phyloP scores from a whole-genome alignment of 1,140 invertebrate genomes.

The Drosophila ohnishii region DNA sequence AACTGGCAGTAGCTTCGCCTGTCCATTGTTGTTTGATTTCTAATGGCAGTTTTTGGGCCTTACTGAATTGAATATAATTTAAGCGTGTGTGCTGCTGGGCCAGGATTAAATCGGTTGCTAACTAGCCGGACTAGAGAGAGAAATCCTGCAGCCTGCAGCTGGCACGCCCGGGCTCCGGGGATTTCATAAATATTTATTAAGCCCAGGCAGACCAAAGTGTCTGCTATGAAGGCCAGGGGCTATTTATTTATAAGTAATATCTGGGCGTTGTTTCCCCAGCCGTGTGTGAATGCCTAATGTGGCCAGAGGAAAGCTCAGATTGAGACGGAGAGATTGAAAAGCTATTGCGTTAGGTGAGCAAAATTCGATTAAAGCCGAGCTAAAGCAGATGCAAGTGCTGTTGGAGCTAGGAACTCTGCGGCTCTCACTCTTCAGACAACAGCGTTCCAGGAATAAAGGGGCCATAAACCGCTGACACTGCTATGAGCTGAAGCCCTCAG shows the following conservation, averaged over 20 bases:
- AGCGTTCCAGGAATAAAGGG: constrained; percentile 33
- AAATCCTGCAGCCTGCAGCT: constrained; percentile 25
- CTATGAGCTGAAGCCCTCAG: constrained; percentile 13
- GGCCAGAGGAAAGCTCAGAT: constrained; percentile 12
- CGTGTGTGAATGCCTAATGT: constrained; percentile 40
- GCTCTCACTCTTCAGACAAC: neutral
- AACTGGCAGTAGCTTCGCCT: constrained; percentile 22
- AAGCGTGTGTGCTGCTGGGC: constrained; percentile 30
- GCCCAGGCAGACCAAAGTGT: constrained; percentile 48
- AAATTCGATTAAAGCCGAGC: constrained; percentile 42
- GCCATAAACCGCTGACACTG: constrained; percentile 47
- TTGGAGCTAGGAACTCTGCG: neutral
- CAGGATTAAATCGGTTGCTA: constrained; percentile 35
- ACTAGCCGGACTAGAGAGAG: constrained; percentile 22
- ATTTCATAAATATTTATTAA: constrained; percentile 63
- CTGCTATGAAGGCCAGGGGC: constrained; percentile 45
- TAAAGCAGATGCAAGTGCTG: constrained; percentile 29
- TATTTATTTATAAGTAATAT: constrained; percentile 56
- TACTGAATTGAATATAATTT: constrained; percentile 64
- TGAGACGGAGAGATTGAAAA: constrained; percentile 22
- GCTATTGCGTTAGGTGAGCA: constrained; percentile 10
- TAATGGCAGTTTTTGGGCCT: constrained; percentile 55
- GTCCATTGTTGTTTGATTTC: constrained; percentile 76
- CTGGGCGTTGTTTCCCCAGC: constrained; percentile 8
- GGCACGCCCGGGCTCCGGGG: constrained; percentile 15